A percentile compares a stretch with the other conserved stretches of the same genome.
Evolutionary conservation across 1,140 invertebrate genomes (phyloP).

Genomic region (Drosophila orosa): DNA sequence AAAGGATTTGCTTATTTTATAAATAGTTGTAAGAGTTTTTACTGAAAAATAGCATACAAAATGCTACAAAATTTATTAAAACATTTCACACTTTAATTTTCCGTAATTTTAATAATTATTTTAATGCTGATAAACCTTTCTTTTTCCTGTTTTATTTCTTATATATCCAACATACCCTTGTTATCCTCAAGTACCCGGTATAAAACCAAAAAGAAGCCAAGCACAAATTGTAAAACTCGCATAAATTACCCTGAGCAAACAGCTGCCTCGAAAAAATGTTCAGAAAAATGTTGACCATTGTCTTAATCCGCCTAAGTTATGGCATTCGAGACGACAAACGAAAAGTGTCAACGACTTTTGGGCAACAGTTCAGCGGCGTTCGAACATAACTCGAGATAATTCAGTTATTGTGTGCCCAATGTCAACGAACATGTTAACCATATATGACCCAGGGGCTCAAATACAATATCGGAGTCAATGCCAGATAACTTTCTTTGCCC

Average conservation of each 20-base stretch:
- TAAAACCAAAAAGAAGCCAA: slow-evolving; percentile 1
- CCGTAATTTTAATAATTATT: not conserved
- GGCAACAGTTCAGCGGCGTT: slow-evolving; percentile 36
- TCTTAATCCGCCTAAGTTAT: slow-evolving; percentile 66
- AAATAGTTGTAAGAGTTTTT: not conserved
- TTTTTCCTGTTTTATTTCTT: not conserved
- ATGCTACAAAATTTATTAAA: not conserved
- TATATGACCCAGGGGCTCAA: slow-evolving; percentile 35
- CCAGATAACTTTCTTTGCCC: slow-evolving; percentile 43
- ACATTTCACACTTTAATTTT: not conserved
- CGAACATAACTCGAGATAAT: slow-evolving; percentile 72
- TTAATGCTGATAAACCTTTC: not conserved
- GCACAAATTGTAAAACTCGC: slow-evolving; percentile 27
- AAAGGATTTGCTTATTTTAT: not conserved
- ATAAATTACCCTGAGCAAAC: slow-evolving; percentile 29
- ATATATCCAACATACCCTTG: not conserved
- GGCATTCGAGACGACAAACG: slow-evolving; percentile 42
- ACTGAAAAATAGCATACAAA: not conserved
- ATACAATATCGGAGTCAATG: slow-evolving; percentile 42
- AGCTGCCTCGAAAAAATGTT: slow-evolving; percentile 29
- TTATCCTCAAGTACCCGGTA: not conserved
- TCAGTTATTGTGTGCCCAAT: slow-evolving; percentile 65
- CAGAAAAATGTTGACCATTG: slow-evolving; percentile 50
- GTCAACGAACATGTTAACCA: slow-evolving; percentile 72
- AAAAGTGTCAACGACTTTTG: slow-evolving; percentile 64